phyloP scores from a whole-genome alignment of 92 coral and sea anemone species.

The Zoanthus sociatus region DNA sequence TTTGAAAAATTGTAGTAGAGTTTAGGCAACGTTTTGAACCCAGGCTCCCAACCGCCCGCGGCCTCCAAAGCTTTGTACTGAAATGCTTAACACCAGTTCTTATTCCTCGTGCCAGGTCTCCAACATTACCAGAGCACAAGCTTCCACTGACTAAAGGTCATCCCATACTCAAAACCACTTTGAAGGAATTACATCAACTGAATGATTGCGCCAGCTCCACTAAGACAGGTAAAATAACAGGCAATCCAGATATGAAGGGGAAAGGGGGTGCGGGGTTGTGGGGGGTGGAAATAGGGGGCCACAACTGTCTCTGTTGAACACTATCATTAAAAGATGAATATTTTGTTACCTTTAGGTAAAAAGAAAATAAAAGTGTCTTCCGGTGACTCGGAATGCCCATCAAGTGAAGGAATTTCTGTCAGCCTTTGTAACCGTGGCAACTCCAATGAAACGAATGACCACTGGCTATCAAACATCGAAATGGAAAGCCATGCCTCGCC shows the following conservation, averaged over 20 bases:
- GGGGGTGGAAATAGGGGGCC: not conserved
- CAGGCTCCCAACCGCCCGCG: too few species aligned
- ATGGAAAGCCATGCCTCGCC: slow-evolving; percentile 98
- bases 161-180: slow-evolving; percentile 40
- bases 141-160: slow-evolving; percentile 74
- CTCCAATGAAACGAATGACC: slow-evolving; percentile 66
- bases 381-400: slow-evolving; percentile 16
- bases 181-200: slow-evolving; percentile 2
- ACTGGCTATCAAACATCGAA: slow-evolving; percentile 97
- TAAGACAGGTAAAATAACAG: slow-evolving; percentile 12
- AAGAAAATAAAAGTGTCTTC: slow-evolving; percentile 14
- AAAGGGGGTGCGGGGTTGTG: not conserved
- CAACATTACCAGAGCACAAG: slow-evolving; percentile 74
- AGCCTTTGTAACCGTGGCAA: slow-evolving; percentile 24
- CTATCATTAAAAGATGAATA: not conserved
- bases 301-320: not conserved
- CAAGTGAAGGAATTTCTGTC: slow-evolving; percentile 15
- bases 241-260: too few species aligned
- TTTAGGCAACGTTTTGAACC: too few species aligned
- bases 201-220: not conserved
- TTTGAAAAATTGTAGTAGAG: too few species aligned
- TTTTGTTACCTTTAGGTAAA: slow-evolving; percentile 7
- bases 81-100: not conserved
- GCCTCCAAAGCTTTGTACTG: not conserved
- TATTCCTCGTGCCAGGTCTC: slow-evolving; percentile 2